Evolutionary conservation across 2,888 invertebrate genomes (phyloP).

Genomic region (Hyposoter dolosus): DNA sequence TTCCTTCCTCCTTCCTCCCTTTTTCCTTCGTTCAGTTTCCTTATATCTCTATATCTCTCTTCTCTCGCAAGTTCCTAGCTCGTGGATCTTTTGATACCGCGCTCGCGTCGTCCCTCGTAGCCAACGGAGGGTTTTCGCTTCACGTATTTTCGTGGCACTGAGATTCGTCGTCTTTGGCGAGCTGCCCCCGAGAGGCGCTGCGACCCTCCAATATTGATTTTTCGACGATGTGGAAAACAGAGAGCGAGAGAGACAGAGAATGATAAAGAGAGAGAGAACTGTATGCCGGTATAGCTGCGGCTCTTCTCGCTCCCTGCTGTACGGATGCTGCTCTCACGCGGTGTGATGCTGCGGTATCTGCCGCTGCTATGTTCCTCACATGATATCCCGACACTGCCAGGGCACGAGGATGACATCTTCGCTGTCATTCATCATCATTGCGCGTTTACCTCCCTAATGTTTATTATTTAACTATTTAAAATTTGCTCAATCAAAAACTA

Average conservation of each 20-base stretch:
- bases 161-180: conserved; percentile 81
- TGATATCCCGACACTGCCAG: conserved; percentile 76
- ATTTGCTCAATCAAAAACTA: not conserved
- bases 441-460: not conserved
- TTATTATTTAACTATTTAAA: not conserved
- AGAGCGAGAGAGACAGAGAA: conserved; percentile 66
- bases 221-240: conserved; percentile 73
- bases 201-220: conserved; percentile 83
- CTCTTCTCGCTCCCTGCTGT: conserved; percentile 25
- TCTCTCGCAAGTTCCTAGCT: conserved; percentile 56
- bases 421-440: conserved; percentile 19
- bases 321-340: conserved; percentile 60
- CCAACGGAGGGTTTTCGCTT: conserved; percentile 71
- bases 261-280: conserved; percentile 33
- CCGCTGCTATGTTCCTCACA: conserved; percentile 73
- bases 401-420: conserved; percentile 42
- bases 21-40: conserved; percentile 27
- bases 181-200: conserved; percentile 81
- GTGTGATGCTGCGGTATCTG: conserved; percentile 49
- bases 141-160: conserved; percentile 83
- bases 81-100: conserved; percentile 61
- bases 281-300: conserved; percentile 53
- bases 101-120: conserved; percentile 66
- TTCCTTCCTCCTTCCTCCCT: conserved; percentile 8
- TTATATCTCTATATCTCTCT: conserved; percentile 39